Base-by-base conservation (phyloP, 2,888 invertebrate genomes). In the Perithous albicinctus region DNA sequence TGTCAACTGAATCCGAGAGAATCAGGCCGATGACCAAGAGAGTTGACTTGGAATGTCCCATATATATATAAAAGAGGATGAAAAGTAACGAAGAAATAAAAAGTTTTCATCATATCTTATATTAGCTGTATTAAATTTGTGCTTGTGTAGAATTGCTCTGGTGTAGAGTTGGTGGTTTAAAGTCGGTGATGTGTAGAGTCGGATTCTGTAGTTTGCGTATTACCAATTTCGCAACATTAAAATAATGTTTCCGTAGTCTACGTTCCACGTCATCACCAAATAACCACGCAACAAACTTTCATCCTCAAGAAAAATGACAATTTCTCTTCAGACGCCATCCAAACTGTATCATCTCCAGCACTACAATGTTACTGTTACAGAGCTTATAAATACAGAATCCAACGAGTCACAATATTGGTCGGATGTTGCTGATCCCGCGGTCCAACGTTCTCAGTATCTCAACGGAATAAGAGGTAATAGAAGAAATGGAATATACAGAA, bases 341-440 rank as follows among this genome's bases (percentile, higher is more conserved):
- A 7, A 59, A 15, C 6, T 15, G 56, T 59, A 35, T 18, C 32
- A 59, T 59, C 32, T 32, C 32, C 32, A 7, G 29, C 8, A 1
- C 32, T 18, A 35, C 59, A 59, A 32, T 59, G 59, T 59, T 59
- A 15, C 8, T 59, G 59, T 59, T 59, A 15, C 8, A 15, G 29
- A 59, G 18, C 32, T 15, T 18, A 59, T 59, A 29, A 32, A 59
- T 59, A 59, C 32, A 18, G 10, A 18, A 15, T 4, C 7, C 32
- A 15, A 18, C 32, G 59, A 32, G 59, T 59, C 32, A 59, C 59
- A 59, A 59, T 59, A 32, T 59, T 35, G 59, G 59, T 59, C 59
- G 32, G 2, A 59, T 32, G 32, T 35, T 32, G 59, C 15, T 59
- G 59, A 59, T 59, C 32, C 18, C 18, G 18, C 18, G 32, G 6